Percentiles rank a stretch among this genome's conserved stretches.
These are phyloP conservation scores for Hypolimnas misippus DNA, from an alignment of 2,888 invertebrate species.

Conservation along the genomic window DNA sequence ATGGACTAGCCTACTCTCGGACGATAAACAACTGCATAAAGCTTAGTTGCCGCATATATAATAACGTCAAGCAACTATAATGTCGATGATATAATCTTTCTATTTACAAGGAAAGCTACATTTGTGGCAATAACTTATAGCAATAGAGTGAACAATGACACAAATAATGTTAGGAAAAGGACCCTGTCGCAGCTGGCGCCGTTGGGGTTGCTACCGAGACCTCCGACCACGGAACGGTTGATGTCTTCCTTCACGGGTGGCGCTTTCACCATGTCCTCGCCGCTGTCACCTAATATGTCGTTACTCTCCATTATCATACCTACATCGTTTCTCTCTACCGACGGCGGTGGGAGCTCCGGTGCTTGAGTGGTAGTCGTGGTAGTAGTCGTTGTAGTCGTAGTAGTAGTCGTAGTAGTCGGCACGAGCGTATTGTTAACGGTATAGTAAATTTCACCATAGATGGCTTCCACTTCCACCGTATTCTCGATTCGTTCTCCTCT, in stretches of 20 bases:
- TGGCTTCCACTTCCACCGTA: conserved; percentile 87
- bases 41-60: conserved; percentile 64
- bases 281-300: conserved; percentile 64
- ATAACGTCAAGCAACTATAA: conserved; percentile 66
- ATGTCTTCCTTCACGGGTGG: conserved; percentile 67
- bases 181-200: conserved; percentile 51
- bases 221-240: conserved; percentile 65
- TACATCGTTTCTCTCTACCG: conserved; percentile 72
- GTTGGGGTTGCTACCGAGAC: conserved; percentile 65
- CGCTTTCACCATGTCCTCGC: conserved; percentile 59
- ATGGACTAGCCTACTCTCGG: conserved; percentile 48
- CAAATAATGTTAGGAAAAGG: conserved; percentile 56
- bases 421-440: conserved; percentile 89
- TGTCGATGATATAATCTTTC: conserved; percentile 58
- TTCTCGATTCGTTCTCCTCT: conserved; percentile 87
- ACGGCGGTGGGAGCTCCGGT: conserved; percentile 80
- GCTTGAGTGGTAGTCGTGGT: conserved; percentile 82
- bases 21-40: conserved; percentile 69
- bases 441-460: conserved; percentile 91
- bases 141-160: conserved; percentile 65
- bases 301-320: conserved; percentile 63
- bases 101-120: conserved; percentile 67
- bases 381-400: conserved; percentile 85
- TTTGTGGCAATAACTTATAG: conserved; percentile 55
- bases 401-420: conserved; percentile 88